Percentiles rank a stretch among this genome's conserved stretches.
Evolutionary conservation across 2,113 vertebrate species (phyloP).

Genomic region (Malurus melanocephalus): DNA sequence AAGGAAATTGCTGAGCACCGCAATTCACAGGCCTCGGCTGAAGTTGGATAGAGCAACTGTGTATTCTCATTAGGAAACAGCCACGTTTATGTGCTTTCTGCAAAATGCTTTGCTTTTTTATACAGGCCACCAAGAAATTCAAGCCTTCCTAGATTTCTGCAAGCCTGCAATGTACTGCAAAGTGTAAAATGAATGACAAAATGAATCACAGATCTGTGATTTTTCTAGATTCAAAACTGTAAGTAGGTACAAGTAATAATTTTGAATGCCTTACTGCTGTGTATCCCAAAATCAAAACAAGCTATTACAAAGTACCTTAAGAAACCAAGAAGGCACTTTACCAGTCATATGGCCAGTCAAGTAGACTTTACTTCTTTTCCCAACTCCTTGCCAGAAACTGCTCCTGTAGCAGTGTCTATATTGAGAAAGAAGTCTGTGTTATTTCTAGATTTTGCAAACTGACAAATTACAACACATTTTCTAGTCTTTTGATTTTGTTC

Average conservation of each 20-base stretch:
- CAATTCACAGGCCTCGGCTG: not conserved
- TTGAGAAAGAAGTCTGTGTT: not conserved
- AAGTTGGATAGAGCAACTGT: not conserved
- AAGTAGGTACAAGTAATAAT: not conserved
- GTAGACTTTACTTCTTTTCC: not conserved
- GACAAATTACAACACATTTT: conserved; percentile 20
- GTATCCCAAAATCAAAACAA: not conserved
- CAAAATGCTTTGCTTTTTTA: not conserved
- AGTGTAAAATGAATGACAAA: not conserved
- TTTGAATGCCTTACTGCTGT: not conserved
- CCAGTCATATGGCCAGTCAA: not conserved
- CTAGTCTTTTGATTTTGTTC: conserved; percentile 46
- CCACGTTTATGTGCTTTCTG: not conserved
- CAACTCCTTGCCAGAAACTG: not conserved
- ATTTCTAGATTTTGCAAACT: conserved; percentile 26
- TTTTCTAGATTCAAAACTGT: not conserved
- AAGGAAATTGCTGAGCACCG: conserved; percentile 12
- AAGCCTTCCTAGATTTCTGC: not conserved
- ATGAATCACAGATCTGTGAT: not conserved
- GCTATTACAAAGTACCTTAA: not conserved
- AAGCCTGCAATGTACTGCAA: not conserved
- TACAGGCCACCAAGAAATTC: not conserved
- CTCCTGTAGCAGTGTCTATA: not conserved
- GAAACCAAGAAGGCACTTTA: not conserved
- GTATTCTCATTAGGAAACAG: not conserved